Evolutionary conservation across 2,888 invertebrate species (phyloP).

Genomic region (Oligia strigilis): DNA sequence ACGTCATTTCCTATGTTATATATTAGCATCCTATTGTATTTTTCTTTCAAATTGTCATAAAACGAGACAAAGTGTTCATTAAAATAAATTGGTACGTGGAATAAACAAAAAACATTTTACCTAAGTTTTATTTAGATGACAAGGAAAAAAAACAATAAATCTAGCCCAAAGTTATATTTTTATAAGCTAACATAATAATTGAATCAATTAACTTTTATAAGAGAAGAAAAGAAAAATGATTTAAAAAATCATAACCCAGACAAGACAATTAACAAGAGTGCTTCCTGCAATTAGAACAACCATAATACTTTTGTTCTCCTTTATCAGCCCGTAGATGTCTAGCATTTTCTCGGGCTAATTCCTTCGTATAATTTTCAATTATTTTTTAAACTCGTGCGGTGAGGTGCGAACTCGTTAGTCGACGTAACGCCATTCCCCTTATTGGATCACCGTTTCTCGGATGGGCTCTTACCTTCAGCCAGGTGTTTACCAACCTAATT

Average conservation of each 20-base stretch:
- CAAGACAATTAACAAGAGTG: slow-evolving; percentile 12
- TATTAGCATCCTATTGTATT: not conserved
- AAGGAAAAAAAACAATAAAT: not conserved
- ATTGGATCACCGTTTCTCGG: slow-evolving; percentile 69
- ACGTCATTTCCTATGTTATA: not conserved
- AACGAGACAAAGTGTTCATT: not conserved
- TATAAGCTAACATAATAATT: not conserved
- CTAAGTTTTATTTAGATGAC: not conserved
- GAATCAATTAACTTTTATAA: not conserved
- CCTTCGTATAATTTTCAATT: slow-evolving; percentile 59
- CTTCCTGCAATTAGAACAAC: slow-evolving; percentile 19
- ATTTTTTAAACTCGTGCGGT: slow-evolving; percentile 63
- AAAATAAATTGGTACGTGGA: not conserved
- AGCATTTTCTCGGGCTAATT: slow-evolving; percentile 13
- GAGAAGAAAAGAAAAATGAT: not conserved
- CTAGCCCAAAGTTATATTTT: not conserved
- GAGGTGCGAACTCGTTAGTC: slow-evolving; percentile 64
- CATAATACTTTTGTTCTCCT: slow-evolving; percentile 26
- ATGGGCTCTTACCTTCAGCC: slow-evolving; percentile 53
- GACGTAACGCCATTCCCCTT: slow-evolving; percentile 67
- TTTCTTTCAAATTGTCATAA: not conserved
- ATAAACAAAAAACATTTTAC: not conserved
- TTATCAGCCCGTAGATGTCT: slow-evolving; percentile 7
- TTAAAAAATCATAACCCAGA: not conserved
- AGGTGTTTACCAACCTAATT: slow-evolving; percentile 53